Evolutionary conservation across 2,113 vertebrate species (phyloP).

Genomic region (Neomonachus schauinslandi): DNA sequence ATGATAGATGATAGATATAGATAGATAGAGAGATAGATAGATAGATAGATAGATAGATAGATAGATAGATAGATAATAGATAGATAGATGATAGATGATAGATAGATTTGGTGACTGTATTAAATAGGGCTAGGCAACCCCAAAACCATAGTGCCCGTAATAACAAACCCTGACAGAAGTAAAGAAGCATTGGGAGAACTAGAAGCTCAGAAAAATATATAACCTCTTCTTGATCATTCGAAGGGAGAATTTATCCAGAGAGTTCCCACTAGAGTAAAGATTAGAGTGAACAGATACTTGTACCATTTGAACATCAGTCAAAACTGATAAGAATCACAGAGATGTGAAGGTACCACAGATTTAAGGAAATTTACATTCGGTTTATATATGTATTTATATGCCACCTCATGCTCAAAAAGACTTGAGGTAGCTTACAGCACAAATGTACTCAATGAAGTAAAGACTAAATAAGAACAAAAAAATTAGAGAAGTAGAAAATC

Average conservation of each 20-base stretch:
- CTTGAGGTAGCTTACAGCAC: background rate
- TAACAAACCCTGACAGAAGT: background rate
- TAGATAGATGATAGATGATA: background rate
- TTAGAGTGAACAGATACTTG: background rate
- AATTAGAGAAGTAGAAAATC: constrained; percentile 26
- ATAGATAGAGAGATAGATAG: background rate
- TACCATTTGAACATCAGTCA: background rate
- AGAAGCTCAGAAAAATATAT: background rate
- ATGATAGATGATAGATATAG: background rate
- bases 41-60: background rate
- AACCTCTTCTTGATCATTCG: background rate
- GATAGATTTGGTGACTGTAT: background rate
- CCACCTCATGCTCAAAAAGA: background rate
- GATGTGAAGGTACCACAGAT: background rate
- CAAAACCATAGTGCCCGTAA: background rate
- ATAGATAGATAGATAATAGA: background rate
- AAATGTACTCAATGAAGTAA: background rate
- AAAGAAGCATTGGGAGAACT: background rate
- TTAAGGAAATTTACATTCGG: background rate
- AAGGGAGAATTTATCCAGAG: background rate
- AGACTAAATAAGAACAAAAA: background rate
- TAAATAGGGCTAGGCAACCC: background rate
- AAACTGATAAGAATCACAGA: background rate
- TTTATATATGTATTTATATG: background rate
- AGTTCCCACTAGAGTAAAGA: background rate